phyloP scores from a whole-genome alignment of 2,113 vertebrate genomes.

The Vanacampus margaritifer region DNA sequence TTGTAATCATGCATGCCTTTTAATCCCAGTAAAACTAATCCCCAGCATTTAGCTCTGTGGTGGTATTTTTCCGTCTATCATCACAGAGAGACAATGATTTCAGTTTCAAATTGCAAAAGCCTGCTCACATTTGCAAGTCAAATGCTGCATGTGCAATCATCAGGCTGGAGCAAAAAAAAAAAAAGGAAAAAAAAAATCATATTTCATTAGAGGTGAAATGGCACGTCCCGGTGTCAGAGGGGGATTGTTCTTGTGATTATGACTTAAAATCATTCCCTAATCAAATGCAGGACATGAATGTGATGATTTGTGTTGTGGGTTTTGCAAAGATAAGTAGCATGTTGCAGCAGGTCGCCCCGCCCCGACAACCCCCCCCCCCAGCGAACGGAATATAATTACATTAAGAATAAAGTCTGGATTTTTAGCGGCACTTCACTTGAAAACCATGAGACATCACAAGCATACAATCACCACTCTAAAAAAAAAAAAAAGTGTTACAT shows the following conservation, averaged over 20 bases:
- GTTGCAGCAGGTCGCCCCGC: conserved; percentile 20
- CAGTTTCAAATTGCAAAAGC: conserved; percentile 72
- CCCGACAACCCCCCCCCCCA: neutral
- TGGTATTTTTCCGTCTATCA: conserved; percentile 78
- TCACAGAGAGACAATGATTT: conserved; percentile 82
- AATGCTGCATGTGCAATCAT: conserved; percentile 75
- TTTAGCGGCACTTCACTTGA: conserved; percentile 29
- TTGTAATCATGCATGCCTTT: conserved; percentile 71
- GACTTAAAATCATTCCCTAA: conserved; percentile 38
- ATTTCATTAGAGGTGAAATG: conserved; percentile 65
- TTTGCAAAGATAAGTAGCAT: conserved; percentile 37
- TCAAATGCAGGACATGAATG: conserved; percentile 25
- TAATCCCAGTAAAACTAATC: conserved; percentile 60
- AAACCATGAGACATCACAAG: conserved; percentile 24
- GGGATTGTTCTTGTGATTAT: conserved; percentile 36
- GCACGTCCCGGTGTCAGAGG: conserved; percentile 30
- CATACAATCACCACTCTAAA: neutral
- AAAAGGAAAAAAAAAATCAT: conserved; percentile 64
- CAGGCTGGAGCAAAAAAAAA: conserved; percentile 64
- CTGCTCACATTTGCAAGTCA: conserved; percentile 79
- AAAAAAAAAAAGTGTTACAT: no score
- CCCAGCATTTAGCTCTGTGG: conserved; percentile 76
- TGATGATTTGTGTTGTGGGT: conserved; percentile 1
- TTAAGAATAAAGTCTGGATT: neutral
- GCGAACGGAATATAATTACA: conserved; percentile 15